Percentiles rank a stretch among this genome's conserved stretches.
These are phyloP conservation scores for Linyphia triangularis DNA, from an alignment of 2,888 invertebrate genomes.

Conservation along the genomic window DNA sequence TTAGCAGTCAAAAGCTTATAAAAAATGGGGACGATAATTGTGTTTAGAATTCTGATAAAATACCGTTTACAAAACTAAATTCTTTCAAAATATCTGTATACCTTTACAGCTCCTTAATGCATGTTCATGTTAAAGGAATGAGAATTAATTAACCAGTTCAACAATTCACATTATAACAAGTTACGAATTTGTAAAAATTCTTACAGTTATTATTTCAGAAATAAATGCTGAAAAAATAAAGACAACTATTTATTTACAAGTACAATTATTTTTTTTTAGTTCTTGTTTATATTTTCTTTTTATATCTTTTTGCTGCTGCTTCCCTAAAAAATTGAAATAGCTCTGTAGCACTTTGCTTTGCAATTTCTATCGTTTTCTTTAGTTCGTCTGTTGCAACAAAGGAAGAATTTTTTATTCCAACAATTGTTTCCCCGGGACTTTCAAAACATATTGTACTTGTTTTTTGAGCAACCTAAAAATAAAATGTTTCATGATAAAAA, in stretches of 20 bases:
- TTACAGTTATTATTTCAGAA: too few relatives aligned
- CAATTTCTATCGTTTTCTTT: slow-evolving; percentile 33
- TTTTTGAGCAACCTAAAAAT: slow-evolving; percentile 21
- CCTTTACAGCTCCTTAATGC: too few relatives aligned
- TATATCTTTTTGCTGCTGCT: slow-evolving; percentile 21
- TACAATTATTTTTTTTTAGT: not conserved
- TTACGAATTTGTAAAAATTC: too few relatives aligned
- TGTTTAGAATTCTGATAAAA: too few relatives aligned
- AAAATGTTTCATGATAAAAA: too few relatives aligned
- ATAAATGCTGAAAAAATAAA: not conserved
- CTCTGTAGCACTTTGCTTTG: slow-evolving; percentile 13
- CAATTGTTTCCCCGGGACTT: slow-evolving; percentile 37
- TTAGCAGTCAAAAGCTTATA: too few relatives aligned
- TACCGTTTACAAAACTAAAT: too few relatives aligned
- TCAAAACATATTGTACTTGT: slow-evolving; percentile 38
- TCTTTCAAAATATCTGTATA: too few relatives aligned
- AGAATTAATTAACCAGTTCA: too few relatives aligned
- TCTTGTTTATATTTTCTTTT: not conserved
- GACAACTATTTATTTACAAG: slow-evolving; percentile 14
- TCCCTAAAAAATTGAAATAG: slow-evolving; percentile 50
- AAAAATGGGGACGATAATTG: too few relatives aligned
- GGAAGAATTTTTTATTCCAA: slow-evolving; percentile 36
- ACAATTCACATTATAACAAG: too few relatives aligned
- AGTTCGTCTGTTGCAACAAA: slow-evolving; percentile 36
- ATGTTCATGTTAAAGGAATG: too few relatives aligned